Percentiles rank a stretch among this genome's conserved stretches.
These are phyloP conservation scores for Osmoderma eremita DNA, from an alignment of 2,888 invertebrate species.

Conservation along the genomic window DNA sequence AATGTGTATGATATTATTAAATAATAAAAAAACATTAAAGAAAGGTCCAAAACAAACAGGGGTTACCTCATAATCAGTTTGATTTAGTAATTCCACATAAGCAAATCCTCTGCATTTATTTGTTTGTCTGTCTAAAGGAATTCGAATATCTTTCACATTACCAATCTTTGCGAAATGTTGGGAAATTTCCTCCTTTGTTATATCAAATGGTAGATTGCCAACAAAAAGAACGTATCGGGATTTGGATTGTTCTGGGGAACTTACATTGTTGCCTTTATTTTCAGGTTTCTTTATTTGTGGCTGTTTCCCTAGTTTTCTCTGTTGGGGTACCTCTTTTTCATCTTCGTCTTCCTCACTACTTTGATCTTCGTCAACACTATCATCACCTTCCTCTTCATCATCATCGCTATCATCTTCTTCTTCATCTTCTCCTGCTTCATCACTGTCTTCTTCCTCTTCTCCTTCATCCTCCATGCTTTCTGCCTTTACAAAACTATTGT, in stretches of 20 bases:
- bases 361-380: slow-evolving; percentile 32
- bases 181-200: slow-evolving; percentile 59
- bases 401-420: slow-evolving; percentile 38
- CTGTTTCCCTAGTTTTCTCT: slow-evolving; percentile 32
- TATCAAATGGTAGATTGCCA: slow-evolving; percentile 63
- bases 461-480: slow-evolving; percentile 43
- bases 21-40: background rate
- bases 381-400: slow-evolving; percentile 39
- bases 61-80: slow-evolving; percentile 61
- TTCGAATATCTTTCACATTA: slow-evolving; percentile 59
- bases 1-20: background rate
- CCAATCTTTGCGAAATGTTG: slow-evolving; percentile 64
- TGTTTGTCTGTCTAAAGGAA: slow-evolving; percentile 58
- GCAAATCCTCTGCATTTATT: slow-evolving; percentile 63
- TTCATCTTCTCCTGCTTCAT: slow-evolving; percentile 43
- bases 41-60: background rate
- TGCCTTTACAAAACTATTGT: slow-evolving; percentile 40
- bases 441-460: slow-evolving; percentile 46
- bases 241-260: slow-evolving; percentile 26
- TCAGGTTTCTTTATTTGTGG: background rate
- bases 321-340: slow-evolving; percentile 42
- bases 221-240: slow-evolving; percentile 63
- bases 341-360: slow-evolving; percentile 45
- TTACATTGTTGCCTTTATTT: slow-evolving; percentile 22
- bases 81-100: slow-evolving; percentile 62